These are phyloP conservation scores for Leistus spinibarbis DNA, from an alignment of 2,888 invertebrate genomes.

Conservation along the genomic window DNA sequence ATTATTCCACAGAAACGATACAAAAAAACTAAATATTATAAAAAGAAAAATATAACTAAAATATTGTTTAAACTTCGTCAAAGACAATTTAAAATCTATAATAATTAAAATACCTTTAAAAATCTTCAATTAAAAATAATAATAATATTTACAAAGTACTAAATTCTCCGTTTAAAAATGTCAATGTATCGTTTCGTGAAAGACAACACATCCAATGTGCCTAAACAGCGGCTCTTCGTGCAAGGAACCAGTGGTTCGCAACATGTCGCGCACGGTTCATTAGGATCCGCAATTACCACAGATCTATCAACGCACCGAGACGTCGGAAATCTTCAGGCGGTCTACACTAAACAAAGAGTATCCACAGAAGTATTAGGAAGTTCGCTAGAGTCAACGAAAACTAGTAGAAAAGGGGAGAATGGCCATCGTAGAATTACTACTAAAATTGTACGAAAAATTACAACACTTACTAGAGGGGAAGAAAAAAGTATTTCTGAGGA, in stretches of 20 bases:
- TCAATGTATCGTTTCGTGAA: conserved; percentile 81
- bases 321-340: conserved; percentile 71
- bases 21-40: too few relatives aligned
- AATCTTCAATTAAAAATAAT: too few relatives aligned
- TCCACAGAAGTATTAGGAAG: conserved; percentile 86
- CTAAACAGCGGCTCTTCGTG: conserved; percentile 73
- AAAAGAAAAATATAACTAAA: too few relatives aligned
- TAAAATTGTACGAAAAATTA: conserved; percentile 85
- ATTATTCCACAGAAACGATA: too few relatives aligned
- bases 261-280: conserved; percentile 36
- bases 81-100: too few relatives aligned
- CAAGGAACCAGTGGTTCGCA: conserved; percentile 64
- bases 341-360: conserved; percentile 80
- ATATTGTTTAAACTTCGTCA: too few relatives aligned
- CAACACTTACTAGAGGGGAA: conserved; percentile 85
- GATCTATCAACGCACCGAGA: conserved; percentile 49
- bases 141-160: too few relatives aligned
- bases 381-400: conserved; percentile 82
- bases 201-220: conserved; percentile 59
- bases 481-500: conserved; percentile 77
- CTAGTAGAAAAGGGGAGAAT: conserved; percentile 77
- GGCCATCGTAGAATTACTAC: conserved; percentile 85
- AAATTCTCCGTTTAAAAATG: too few relatives aligned
- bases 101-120: too few relatives aligned
- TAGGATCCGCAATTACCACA: conserved; percentile 54